Conservation (phyloP, 1,140 invertebrate genomes). For the Platyura marginata region DNA sequence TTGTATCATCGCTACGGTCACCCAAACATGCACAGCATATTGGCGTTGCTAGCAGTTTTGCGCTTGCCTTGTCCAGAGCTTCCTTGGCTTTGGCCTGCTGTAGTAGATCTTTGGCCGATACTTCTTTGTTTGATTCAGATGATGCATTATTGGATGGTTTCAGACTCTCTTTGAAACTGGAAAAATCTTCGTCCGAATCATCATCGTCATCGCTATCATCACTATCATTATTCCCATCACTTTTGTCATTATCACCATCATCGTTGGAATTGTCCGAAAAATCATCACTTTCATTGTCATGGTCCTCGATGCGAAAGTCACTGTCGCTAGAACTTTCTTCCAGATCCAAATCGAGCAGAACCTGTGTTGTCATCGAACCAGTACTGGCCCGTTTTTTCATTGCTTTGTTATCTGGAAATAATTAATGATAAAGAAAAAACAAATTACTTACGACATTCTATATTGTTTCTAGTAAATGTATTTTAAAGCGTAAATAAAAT, state of each 20-base stretch:
- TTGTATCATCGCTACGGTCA: conserved; percentile 77
- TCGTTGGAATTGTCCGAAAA: conserved; percentile 31
- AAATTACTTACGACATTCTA: too few relatives aligned
- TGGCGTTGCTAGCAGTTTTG: conserved; percentile 27
- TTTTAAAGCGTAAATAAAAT: too few relatives aligned
- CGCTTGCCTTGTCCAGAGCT: neutral
- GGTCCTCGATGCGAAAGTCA: conserved; percentile 83
- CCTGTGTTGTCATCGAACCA: conserved; percentile 14
- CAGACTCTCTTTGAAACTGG: conserved; percentile 16
- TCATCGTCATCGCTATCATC: conserved; percentile 24
- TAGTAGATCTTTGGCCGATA: conserved; percentile 6
- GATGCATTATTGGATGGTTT: conserved; percentile 10
- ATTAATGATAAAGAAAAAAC: too few relatives aligned
- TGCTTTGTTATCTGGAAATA: neutral
- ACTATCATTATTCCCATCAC: conserved; percentile 21
- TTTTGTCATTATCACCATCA: conserved; percentile 28
- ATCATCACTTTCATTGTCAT: conserved; percentile 56
- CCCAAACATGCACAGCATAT: conserved; percentile 90
- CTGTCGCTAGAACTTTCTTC: conserved; percentile 90
- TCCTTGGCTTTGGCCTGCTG: conserved; percentile 4
- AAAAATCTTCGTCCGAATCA: conserved; percentile 23
- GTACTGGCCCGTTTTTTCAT: neutral
- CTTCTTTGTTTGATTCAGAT: conserved; percentile 19
- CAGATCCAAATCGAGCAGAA: conserved; percentile 35
- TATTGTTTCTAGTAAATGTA: too few relatives aligned